Base-by-base conservation (phyloP, 1,140 invertebrate species). In the Diorhabda elongata region DNA sequence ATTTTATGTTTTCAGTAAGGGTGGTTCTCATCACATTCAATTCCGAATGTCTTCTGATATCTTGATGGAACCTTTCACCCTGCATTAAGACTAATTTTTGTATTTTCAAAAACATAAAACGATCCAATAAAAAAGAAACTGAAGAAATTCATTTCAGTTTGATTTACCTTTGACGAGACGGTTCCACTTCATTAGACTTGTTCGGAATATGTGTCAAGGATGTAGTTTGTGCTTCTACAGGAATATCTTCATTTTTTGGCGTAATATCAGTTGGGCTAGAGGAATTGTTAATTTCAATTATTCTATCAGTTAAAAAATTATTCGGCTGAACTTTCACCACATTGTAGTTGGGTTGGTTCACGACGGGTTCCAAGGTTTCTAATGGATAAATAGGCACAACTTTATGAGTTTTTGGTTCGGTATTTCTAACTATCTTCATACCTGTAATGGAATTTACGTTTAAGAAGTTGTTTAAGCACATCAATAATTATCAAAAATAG, bases 321-420 rank as follows among this genome's bases (percentile, higher is more conserved):
- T 80, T 80, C 26, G 79, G 79, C 66, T 79, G 77, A 5, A 80
- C 79, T 73, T 80, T 79, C 2, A 76, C 79, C 2, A 80, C 65
- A 72, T 79, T 80, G 42, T 78, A 70, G 43, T 44, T 5, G 62
- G 42, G 44, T 68, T 45, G 64, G 2, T 9, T 66, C 3, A 57
- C 43, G 11, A 61, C 66, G 52, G 64, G n/a, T 44, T 67, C 65
- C 3, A 59, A 26, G 42, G 5, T 60, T 7, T 67, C 65, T 7
- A 59, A 11, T 3, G 65, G 63, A 47, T 64, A 67, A 60, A 60
- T 67, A 11, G 65, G 65, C 4, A 67, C 42, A 4, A 60, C 58
- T 45, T 58, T 67, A 42, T 67, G 41, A n/a, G 9, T 67, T 67
- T 67, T 67, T 5, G 58, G 44, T 44, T 67, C 65, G 3, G 58